A percentile compares a stretch with the other conserved stretches of the same genome.
Evolutionary conservation across 2,797 vertebrate species (phyloP).

Genomic region (Odontamblyopus rebecca): DNA sequence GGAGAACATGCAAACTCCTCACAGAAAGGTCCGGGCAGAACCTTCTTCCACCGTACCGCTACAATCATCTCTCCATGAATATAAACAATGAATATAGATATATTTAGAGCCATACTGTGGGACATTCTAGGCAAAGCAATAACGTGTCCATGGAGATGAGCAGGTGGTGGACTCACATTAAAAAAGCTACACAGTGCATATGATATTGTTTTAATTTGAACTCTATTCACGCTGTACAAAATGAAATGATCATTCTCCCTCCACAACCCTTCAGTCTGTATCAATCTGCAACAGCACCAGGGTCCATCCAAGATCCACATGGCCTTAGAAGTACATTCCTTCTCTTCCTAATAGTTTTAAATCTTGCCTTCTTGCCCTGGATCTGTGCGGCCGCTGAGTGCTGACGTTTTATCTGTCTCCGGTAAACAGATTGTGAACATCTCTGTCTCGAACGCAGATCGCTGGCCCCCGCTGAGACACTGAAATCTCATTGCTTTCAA

Average conservation of each 20-base stretch:
- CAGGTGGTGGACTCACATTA: too few relatives aligned
- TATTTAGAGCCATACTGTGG: too few relatives aligned
- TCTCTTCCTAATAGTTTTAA: not conserved
- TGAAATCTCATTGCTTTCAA: constrained; percentile 75
- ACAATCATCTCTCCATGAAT: too few relatives aligned
- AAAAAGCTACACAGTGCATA: too few relatives aligned
- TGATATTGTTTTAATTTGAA: not conserved
- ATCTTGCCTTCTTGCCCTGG: not conserved
- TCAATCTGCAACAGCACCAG: not conserved
- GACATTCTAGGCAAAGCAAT: too few relatives aligned
- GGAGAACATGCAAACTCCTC: too few relatives aligned
- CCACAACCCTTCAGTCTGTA: not conserved
- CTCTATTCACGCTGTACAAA: not conserved
- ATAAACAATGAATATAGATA: too few relatives aligned
- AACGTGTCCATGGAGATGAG: too few relatives aligned
- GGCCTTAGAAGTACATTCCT: not conserved
- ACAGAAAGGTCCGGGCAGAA: too few relatives aligned
- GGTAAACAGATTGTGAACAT: constrained; percentile 26
- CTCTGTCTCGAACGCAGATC: constrained; percentile 19
- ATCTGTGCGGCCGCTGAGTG: not conserved
- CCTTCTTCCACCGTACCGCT: too few relatives aligned
- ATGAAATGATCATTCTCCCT: not conserved
- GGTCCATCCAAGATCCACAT: too few relatives aligned
- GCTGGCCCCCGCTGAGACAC: constrained; percentile 59
- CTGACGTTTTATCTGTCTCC: constrained; percentile 12